Conservation (phyloP, 2,797 vertebrate species). For the Poeciliopsis presidionis region DNA sequence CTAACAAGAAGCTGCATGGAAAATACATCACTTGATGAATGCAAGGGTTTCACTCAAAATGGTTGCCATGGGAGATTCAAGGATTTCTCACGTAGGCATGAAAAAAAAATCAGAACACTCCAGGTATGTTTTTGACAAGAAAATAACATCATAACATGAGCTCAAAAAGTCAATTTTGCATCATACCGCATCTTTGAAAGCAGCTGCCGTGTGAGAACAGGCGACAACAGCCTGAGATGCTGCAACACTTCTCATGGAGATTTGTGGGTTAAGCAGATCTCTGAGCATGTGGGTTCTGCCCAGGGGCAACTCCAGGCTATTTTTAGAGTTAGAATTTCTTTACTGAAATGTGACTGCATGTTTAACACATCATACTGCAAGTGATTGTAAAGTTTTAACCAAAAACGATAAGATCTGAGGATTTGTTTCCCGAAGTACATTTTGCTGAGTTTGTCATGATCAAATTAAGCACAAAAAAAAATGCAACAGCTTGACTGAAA, state of each 20-base stretch:
- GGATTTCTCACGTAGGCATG: too few relatives aligned
- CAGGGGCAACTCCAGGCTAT: neutral
- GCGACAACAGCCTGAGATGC: neutral
- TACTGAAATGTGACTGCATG: neutral
- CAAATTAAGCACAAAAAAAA: neutral
- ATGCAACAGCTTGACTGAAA: neutral
- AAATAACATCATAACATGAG: too few relatives aligned
- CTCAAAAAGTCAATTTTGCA: too few relatives aligned
- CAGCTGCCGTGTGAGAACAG: neutral
- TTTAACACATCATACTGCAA: neutral
- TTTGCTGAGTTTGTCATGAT: neutral
- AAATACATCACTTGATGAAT: too few relatives aligned
- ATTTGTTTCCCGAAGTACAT: neutral
- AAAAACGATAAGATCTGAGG: neutral
- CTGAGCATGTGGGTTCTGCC: neutral
- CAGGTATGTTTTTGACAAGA: too few relatives aligned
- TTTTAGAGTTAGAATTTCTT: neutral
- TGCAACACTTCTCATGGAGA: neutral
- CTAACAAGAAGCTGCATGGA: too few relatives aligned
- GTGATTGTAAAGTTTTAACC: neutral
- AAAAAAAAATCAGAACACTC: too few relatives aligned
- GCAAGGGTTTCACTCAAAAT: too few relatives aligned
- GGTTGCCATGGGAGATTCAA: too few relatives aligned
- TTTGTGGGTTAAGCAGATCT: neutral
- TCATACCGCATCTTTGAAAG: too few relatives aligned